Percentiles rank a stretch among this genome's conserved stretches.
These are phyloP conservation scores for Papilio demoleus DNA, from an alignment of 2,888 invertebrate genomes.

Conservation along the genomic window DNA sequence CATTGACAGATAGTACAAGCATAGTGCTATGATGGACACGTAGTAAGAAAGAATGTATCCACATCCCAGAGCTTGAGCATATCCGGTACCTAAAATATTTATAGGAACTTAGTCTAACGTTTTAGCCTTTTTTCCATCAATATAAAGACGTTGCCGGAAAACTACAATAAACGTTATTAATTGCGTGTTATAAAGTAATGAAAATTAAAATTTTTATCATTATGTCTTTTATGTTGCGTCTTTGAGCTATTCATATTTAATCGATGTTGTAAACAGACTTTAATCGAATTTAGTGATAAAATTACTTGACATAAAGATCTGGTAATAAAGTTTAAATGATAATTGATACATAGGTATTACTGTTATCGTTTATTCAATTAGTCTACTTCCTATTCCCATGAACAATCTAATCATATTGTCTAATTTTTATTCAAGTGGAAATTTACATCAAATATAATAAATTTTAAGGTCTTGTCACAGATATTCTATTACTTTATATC, in stretches of 20 bases:
- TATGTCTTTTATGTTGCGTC: neutral
- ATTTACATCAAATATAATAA: neutral
- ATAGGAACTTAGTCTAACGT: neutral
- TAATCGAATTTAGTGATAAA: slow-evolving; percentile 12
- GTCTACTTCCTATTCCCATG: neutral
- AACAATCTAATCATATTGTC: neutral
- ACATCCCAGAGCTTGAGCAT: slow-evolving; percentile 85
- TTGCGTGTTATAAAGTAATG: too few relatives aligned
- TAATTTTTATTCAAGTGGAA: neutral
- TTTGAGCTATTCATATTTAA: slow-evolving; percentile 9
- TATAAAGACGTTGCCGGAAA: too few relatives aligned
- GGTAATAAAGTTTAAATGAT: slow-evolving; percentile 5
- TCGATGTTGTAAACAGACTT: slow-evolving; percentile 19
- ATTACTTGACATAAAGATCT: slow-evolving; percentile 11
- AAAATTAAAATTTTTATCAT: too few relatives aligned
- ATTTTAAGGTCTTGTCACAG: too few relatives aligned
- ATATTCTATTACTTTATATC: too few relatives aligned
- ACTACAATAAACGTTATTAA: too few relatives aligned
- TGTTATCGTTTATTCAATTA: slow-evolving; percentile 9
- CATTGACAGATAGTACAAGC: slow-evolving; percentile 88
- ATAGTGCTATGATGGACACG: slow-evolving; percentile 88
- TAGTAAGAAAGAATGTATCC: slow-evolving; percentile 89
- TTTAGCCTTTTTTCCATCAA: too few relatives aligned
- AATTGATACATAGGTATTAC: neutral
- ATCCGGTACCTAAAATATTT: slow-evolving; percentile 85